These are phyloP conservation scores for Cerastoderma edule DNA, from an alignment of 2,888 invertebrate species.

Conservation along the genomic window DNA sequence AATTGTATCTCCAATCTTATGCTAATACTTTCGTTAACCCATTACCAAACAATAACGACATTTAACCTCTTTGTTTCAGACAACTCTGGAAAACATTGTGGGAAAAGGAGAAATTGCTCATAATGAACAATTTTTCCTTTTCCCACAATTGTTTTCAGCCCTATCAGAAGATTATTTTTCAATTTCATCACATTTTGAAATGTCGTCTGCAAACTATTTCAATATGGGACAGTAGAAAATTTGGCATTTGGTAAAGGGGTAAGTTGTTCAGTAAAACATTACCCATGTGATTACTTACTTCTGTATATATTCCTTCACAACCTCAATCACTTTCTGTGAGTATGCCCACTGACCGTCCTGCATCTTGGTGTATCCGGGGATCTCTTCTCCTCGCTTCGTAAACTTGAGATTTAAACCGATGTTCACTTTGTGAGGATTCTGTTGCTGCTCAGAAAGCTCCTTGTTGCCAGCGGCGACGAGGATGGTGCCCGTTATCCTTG, in stretches of 20 bases:
- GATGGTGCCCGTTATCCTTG: slow-evolving; percentile 94
- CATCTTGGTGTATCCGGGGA: slow-evolving; percentile 91
- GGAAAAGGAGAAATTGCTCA: slow-evolving; percentile 5
- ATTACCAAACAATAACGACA: not conserved
- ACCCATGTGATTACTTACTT: slow-evolving; percentile 81
- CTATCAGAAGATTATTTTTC: no score
- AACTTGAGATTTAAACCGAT: slow-evolving; percentile 96
- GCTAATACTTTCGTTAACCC: no score
- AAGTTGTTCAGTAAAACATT: no score
- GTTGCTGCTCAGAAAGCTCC: slow-evolving; percentile 62
- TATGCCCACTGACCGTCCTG: slow-evolving; percentile 89
- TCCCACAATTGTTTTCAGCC: no score
- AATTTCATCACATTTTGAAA: no score
- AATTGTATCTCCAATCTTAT: no score
- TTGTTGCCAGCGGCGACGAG: slow-evolving; percentile 85
- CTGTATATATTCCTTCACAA: slow-evolving; percentile 89
- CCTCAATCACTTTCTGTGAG: slow-evolving; percentile 89
- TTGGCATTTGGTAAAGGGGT: no score
- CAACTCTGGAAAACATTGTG: slow-evolving; percentile 2
- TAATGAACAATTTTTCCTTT: not conserved
- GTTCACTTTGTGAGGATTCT: slow-evolving; percentile 86
- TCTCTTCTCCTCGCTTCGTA: slow-evolving; percentile 89
- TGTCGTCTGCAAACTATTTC: no score
- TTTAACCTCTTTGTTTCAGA: not conserved
- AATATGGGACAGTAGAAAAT: no score